phyloP scores from a whole-genome alignment of 2,113 vertebrate species.

The Pontoporia blainvillei region DNA sequence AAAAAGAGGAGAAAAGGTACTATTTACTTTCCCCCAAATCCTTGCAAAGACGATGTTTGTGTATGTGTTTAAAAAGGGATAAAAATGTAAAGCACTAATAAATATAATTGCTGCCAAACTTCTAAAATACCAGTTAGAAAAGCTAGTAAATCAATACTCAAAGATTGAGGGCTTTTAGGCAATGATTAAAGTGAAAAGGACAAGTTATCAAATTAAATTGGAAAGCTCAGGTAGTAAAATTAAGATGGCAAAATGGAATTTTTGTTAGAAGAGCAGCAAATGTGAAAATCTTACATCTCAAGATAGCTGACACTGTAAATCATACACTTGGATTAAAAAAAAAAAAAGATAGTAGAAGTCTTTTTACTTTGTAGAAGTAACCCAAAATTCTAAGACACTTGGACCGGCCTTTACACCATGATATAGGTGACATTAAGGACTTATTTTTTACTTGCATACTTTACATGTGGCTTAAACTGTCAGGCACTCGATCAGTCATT shows the following conservation, averaged over 20 bases:
- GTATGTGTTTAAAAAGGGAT: not conserved
- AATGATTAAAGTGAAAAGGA: not conserved
- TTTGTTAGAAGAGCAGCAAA: constrained; percentile 16
- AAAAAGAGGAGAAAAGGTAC: no score
- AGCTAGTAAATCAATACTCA: not conserved
- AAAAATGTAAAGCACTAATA: constrained; percentile 28
- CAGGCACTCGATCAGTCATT: constrained; percentile 7
- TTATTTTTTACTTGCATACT: constrained; percentile 13
- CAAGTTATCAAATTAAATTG: not conserved
- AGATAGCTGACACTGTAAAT: not conserved
- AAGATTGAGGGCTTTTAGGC: not conserved
- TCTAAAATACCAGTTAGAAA: constrained; percentile 3
- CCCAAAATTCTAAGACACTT: not conserved
- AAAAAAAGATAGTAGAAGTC: not conserved
- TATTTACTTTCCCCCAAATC: not conserved
- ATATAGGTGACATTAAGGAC: not conserved
- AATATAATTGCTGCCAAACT: constrained; percentile 3
- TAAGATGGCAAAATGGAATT: constrained; percentile 22
- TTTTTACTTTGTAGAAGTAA: constrained; percentile 3
- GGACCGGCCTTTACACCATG: not conserved
- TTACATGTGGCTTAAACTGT: not conserved
- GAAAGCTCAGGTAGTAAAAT: not conserved
- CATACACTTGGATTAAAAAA: not conserved
- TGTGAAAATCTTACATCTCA: not conserved
- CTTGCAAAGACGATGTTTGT: not conserved